Base-by-base conservation (phyloP, 1,140 invertebrate genomes). In the Hycleus phaleratus region DNA sequence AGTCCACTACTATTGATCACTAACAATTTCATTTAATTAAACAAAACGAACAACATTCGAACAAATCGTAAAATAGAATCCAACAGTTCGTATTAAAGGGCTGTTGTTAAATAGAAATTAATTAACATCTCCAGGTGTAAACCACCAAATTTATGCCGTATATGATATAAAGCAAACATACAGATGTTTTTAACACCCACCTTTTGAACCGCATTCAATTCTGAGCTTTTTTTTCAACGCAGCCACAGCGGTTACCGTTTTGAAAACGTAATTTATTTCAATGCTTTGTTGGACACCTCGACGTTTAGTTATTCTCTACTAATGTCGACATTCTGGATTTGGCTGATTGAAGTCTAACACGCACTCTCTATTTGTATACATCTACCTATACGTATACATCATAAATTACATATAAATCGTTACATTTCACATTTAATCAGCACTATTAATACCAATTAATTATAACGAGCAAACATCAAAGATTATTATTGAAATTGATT, bases 141-240 rank as follows among this genome's bases (percentile, higher is more conserved):
- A 48, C 32, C 48, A 46, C 26, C 8, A 32, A 56, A 38, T 42
- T 53, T 32, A 42, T 53, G 18, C 39, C 44, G 50, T 26, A 42
- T 44, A 44, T 26, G 4, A 40, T 46, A 56, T 56, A 56, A 56
- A 56, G 48, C 54, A 48, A 12, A 25, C 54, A 46, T 56, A 56
- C 54, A 56, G 54, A 56, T 56, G 54, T 56, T 56, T 48, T 48
- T 44, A 40, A 46, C 54, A 45, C 51, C 51, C 51, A 40, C 51
- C 42, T 44, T 49, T 49, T 49, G 12, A 38, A 38, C 32, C 11
- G 32, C 48, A 38, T 25, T 26, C 9, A 12, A 26, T 52, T 52
- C 45, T 52, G 45, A 52, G 18, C 32, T 32, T 7, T 32, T 32
- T 32, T 32, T 32, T 4, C 32, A 7, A 4, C 32, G 32, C 18